Percentiles rank a stretch among this genome's conserved stretches.
phyloP scores from a whole-genome alignment of 1,140 invertebrate species.

The Drosophila kepulauana region DNA sequence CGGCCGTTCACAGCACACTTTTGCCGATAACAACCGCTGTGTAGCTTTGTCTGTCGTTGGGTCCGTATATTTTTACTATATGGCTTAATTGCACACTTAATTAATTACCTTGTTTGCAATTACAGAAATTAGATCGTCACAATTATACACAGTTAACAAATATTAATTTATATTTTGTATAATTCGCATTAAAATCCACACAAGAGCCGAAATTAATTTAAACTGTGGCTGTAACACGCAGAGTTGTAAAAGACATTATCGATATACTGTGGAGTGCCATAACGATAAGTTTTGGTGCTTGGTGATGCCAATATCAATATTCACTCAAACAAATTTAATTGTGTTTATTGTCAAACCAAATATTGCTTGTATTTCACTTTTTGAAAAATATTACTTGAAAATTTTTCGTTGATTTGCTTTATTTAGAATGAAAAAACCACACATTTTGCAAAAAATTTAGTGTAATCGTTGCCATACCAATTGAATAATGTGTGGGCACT shows the following conservation, averaged over 20 bases:
- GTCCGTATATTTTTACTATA: conserved; percentile 34
- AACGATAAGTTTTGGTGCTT: conserved; percentile 21
- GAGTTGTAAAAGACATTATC: conserved; percentile 63
- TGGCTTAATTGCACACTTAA: conserved; percentile 9
- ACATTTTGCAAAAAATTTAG: neutral
- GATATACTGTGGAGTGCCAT: conserved; percentile 7
- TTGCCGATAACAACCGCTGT: conserved; percentile 63
- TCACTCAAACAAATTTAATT: neutral
- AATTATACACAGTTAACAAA: conserved; percentile 8
- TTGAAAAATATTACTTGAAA: neutral
- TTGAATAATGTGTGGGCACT: neutral
- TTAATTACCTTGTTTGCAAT: neutral
- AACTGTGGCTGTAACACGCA: conserved; percentile 73
- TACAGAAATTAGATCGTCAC: neutral
- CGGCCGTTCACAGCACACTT: conserved; percentile 67
- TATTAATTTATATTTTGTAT: conserved; percentile 13
- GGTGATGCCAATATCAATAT: conserved; percentile 8
- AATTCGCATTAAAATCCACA: conserved; percentile 20
- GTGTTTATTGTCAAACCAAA: too few relatives aligned
- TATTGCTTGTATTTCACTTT: too few relatives aligned
- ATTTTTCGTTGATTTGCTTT: neutral
- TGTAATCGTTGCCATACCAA: conserved; percentile 14
- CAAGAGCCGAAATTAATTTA: conserved; percentile 71
- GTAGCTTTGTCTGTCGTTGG: conserved; percentile 72
- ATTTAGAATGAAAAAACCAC: neutral